These are phyloP conservation scores for Zaprionus ghesquierei DNA, from an alignment of 1,140 invertebrate genomes.

Conservation along the genomic window DNA sequence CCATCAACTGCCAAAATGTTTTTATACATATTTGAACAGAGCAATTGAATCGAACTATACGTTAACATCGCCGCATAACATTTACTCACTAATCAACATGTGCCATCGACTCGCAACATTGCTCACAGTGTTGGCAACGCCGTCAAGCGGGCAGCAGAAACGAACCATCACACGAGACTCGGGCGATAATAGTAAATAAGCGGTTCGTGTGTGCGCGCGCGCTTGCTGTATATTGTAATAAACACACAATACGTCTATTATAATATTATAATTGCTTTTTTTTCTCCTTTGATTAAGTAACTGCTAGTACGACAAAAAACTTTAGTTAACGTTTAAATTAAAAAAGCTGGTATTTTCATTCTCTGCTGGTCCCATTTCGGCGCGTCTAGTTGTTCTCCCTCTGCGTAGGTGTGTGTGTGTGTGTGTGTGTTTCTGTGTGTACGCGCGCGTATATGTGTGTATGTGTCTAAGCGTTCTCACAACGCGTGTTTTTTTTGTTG, in stretches of 20 bases:
- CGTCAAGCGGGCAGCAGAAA: conserved; percentile 32
- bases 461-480: conserved; percentile 2
- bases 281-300: conserved; percentile 1
- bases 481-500: conserved; percentile 26
- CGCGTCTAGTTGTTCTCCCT: conserved; percentile 15
- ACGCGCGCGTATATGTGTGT: not conserved
- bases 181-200: conserved; percentile 37
- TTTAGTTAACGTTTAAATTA: not conserved
- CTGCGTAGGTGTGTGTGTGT: conserved; percentile 17
- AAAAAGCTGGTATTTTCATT: conserved; percentile 1
- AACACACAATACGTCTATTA: conserved; percentile 19
- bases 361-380: conserved; percentile 10
- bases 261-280: conserved; percentile 20
- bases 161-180: conserved; percentile 31
- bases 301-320: not conserved
- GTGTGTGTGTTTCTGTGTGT: not conserved
- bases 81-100: conserved; percentile 22
- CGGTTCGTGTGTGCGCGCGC: conserved; percentile 40
- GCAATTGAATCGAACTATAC: not conserved
- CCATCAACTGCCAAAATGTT: not conserved
- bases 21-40: not conserved
- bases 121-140: conserved; percentile 35
- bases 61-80: not conserved
- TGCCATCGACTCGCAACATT: conserved; percentile 16
- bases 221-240: conserved; percentile 27